Conservation (phyloP, 2,888 invertebrate genomes). For the Plagodis dolabraria region DNA sequence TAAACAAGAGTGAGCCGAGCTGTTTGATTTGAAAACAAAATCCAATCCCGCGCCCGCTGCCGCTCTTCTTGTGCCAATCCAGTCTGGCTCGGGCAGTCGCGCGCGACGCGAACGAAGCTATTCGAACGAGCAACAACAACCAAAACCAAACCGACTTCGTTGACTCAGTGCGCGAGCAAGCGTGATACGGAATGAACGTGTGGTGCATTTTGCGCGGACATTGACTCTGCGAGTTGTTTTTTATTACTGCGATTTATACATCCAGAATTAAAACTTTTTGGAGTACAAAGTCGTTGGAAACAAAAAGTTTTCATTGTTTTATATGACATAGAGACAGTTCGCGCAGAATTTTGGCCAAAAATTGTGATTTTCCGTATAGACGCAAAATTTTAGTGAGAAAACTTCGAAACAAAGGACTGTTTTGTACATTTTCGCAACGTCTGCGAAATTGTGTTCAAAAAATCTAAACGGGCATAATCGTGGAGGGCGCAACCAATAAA, state of each 20-base stretch:
- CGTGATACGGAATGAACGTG: constrained; percentile 85
- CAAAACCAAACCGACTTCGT: constrained; percentile 17
- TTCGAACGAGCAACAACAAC: constrained; percentile 32
- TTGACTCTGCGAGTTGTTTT: constrained; percentile 79
- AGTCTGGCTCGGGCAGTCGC: constrained; percentile 23
- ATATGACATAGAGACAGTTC: constrained; percentile 74
- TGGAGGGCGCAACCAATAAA: constrained; percentile 64
- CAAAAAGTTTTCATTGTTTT: constrained; percentile 68
- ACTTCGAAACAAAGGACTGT: constrained; percentile 83
- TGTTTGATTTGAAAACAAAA: constrained; percentile 82
- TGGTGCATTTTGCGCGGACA: constrained; percentile 85
- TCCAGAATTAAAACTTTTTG: constrained; percentile 76
- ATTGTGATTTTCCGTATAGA: constrained; percentile 83
- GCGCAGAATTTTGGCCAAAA: constrained; percentile 80
- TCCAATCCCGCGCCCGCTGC: constrained; percentile 53
- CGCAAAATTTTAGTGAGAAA: constrained; percentile 75
- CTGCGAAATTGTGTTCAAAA: constrained; percentile 85
- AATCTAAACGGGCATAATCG: constrained; percentile 67
- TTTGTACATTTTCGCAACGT: constrained; percentile 83
- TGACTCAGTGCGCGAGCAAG: constrained; percentile 83
- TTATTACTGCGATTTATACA: constrained; percentile 74
- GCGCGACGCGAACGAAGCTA: constrained; percentile 19
- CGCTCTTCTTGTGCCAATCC: constrained; percentile 33
- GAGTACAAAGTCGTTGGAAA: constrained; percentile 75
- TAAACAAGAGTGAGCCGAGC: constrained; percentile 74